Conservation (phyloP, 2,797 vertebrate genomes). For the Silurus aristotelis region DNA sequence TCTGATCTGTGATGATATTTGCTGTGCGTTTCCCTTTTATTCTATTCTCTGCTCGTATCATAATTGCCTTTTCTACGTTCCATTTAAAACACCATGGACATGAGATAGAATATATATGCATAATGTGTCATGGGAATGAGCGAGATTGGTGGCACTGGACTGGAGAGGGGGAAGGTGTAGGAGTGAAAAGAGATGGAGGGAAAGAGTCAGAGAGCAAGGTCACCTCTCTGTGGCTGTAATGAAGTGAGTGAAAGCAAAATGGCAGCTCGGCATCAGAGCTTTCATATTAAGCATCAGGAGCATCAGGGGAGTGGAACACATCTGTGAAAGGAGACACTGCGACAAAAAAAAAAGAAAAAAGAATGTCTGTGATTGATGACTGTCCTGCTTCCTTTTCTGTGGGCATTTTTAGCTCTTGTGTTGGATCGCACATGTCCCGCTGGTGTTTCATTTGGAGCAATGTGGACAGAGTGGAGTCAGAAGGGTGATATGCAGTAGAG, state of each 20-base stretch:
- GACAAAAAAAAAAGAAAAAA: constrained; percentile 46
- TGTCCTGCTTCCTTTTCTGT: constrained; percentile 52
- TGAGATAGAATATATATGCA: neutral
- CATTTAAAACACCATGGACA: neutral
- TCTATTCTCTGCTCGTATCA: neutral
- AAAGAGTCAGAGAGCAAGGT: constrained; percentile 70
- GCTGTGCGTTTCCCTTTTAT: neutral
- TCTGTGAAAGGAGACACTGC: constrained; percentile 39
- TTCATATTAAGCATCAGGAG: constrained; percentile 38
- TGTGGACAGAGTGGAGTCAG: constrained; percentile 22
- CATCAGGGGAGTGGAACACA: constrained; percentile 53
- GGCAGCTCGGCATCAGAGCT: constrained; percentile 62
- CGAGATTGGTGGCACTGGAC: constrained; percentile 56
- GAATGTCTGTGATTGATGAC: constrained; percentile 67
- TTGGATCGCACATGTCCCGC: constrained; percentile 58
- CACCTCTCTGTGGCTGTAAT: constrained; percentile 69
- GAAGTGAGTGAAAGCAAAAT: constrained; percentile 66
- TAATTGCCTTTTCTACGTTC: too few relatives aligned
- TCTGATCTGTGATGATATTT: neutral
- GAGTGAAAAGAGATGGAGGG: constrained; percentile 48
- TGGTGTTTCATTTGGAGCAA: constrained; percentile 13
- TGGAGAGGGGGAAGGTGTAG: constrained; percentile 58
- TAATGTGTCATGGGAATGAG: constrained; percentile 46
- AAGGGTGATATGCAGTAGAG: neutral
- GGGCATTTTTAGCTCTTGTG: constrained; percentile 60